Percentiles rank a stretch among this genome's conserved stretches.
Conservation (phyloP, 2,888 invertebrate genomes). For the Embidobia sp. region DNA sequence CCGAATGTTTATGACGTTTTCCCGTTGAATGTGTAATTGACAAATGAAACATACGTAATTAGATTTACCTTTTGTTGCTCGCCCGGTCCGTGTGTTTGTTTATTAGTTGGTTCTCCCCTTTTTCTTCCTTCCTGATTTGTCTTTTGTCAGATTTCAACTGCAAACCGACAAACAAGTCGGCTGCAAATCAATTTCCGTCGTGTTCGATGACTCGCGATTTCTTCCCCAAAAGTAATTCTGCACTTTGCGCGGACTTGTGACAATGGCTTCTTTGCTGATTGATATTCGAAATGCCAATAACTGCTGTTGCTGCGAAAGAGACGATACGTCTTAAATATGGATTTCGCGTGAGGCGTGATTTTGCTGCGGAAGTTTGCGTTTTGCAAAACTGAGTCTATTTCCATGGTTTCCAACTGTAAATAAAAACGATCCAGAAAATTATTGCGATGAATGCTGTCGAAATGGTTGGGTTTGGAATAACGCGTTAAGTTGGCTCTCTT, state of each 20-base stretch:
- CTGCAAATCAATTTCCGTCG: slow-evolving; percentile 24
- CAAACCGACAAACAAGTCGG: slow-evolving; percentile 15
- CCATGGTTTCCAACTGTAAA: background rate
- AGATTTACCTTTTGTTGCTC: slow-evolving; percentile 33
- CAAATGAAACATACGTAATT: slow-evolving; percentile 48
- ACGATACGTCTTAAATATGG: slow-evolving; percentile 36
- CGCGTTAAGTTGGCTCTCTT: slow-evolving; percentile 4
- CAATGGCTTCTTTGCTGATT: slow-evolving; percentile 40
- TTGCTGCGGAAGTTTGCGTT: too few species aligned
- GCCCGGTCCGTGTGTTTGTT: background rate
- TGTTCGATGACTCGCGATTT: slow-evolving; percentile 35
- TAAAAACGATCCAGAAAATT: slow-evolving; percentile 15
- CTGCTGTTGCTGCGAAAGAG: slow-evolving; percentile 39
- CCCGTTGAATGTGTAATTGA: slow-evolving; percentile 49
- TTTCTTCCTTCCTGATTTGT: background rate
- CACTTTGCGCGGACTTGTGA: slow-evolving; percentile 16
- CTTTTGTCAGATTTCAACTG: slow-evolving; percentile 1
- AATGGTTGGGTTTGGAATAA: slow-evolving; percentile 14
- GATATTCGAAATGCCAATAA: slow-evolving; percentile 44
- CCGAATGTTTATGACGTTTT: slow-evolving; percentile 62
- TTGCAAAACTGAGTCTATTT: slow-evolving; percentile 4
- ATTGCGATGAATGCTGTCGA: slow-evolving; percentile 1
- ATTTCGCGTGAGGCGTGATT: too few species aligned
- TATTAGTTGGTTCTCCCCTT: background rate
- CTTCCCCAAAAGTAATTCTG: slow-evolving; percentile 26